Conservation (phyloP, 2,797 vertebrate genomes). For the Lateolabrax maculatus region DNA sequence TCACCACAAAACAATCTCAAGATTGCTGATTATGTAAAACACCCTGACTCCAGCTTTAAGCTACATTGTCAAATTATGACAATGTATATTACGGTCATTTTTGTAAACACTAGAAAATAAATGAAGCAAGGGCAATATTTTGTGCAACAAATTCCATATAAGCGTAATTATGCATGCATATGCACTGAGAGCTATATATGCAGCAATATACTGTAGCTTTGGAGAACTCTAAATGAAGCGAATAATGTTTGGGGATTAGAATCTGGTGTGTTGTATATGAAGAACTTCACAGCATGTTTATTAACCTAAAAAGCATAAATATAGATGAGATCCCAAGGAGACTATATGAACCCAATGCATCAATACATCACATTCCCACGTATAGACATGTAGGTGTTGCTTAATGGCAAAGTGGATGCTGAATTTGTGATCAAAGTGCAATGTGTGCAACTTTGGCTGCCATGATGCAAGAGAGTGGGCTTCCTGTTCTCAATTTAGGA, state of each 20-base stretch:
- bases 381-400: slow-evolving; percentile 28
- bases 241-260: slow-evolving; percentile 10
- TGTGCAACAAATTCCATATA: background rate
- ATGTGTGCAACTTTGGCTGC: slow-evolving; percentile 33
- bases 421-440: slow-evolving; percentile 51
- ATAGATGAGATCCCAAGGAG: slow-evolving; percentile 37
- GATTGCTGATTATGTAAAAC: slow-evolving; percentile 63
- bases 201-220: background rate
- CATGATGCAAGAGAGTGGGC: slow-evolving; percentile 51
- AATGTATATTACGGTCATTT: slow-evolving; percentile 26
- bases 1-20: slow-evolving; percentile 59
- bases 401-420: background rate
- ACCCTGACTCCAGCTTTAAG: slow-evolving; percentile 32
- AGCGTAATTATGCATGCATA: slow-evolving; percentile 22
- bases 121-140: slow-evolving; percentile 2
- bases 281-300: slow-evolving; percentile 27
- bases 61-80: slow-evolving; percentile 45
- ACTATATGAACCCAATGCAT: slow-evolving; percentile 32
- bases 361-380: slow-evolving; percentile 25
- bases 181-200: slow-evolving; percentile 30
- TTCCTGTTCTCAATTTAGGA: slow-evolving; percentile 79
- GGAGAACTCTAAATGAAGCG: slow-evolving; percentile 30
- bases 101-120: slow-evolving; percentile 8
- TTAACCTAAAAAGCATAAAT: slow-evolving; percentile 52
- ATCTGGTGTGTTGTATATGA: slow-evolving; percentile 33